Percentiles rank a stretch among this genome's conserved stretches.
These are phyloP conservation scores for Drosophila busckii DNA, from an alignment of 1,140 invertebrate species.

Conservation along the genomic window DNA sequence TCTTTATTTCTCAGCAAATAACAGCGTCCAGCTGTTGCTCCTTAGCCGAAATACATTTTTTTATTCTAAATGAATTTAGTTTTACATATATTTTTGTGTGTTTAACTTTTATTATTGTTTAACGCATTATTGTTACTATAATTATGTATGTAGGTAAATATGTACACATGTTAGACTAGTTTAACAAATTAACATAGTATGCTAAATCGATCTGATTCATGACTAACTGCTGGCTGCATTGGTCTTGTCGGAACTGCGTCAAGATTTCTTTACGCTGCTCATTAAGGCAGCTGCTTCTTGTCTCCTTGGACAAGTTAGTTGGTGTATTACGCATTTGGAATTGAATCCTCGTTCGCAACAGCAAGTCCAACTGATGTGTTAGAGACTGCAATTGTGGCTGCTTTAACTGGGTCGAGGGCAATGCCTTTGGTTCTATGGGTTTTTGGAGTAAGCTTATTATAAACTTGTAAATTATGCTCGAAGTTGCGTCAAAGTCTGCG, in stretches of 20 bases:
- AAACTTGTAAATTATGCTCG: slow-evolving; percentile 2
- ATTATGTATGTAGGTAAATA: slow-evolving; percentile 1
- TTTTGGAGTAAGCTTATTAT: background rate
- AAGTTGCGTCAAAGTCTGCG: background rate
- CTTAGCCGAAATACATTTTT: slow-evolving; percentile 1
- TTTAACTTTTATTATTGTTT: slow-evolving; percentile 18
- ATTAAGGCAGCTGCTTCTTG: slow-evolving; percentile 16
- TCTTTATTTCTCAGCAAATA: no score
- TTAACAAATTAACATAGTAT: slow-evolving; percentile 57
- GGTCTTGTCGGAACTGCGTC: slow-evolving; percentile 25
- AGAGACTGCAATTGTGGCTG: slow-evolving; percentile 19
- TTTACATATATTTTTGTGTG: slow-evolving; percentile 25
- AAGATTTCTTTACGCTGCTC: slow-evolving; percentile 45
- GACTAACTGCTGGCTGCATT: background rate
- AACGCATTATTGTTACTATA: background rate
- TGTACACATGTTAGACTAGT: slow-evolving; percentile 31
- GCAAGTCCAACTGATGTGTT: slow-evolving; percentile 35
- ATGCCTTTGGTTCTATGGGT: background rate
- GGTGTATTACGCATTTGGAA: background rate
- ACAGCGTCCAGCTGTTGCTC: no score
- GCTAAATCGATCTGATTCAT: slow-evolving; percentile 5
- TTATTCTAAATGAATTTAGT: slow-evolving; percentile 30
- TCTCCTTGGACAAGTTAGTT: background rate
- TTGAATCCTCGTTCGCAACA: slow-evolving; percentile 30
- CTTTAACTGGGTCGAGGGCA: background rate